Base-by-base conservation (phyloP, 2,113 vertebrate genomes). In the Rhipidura dahli region DNA sequence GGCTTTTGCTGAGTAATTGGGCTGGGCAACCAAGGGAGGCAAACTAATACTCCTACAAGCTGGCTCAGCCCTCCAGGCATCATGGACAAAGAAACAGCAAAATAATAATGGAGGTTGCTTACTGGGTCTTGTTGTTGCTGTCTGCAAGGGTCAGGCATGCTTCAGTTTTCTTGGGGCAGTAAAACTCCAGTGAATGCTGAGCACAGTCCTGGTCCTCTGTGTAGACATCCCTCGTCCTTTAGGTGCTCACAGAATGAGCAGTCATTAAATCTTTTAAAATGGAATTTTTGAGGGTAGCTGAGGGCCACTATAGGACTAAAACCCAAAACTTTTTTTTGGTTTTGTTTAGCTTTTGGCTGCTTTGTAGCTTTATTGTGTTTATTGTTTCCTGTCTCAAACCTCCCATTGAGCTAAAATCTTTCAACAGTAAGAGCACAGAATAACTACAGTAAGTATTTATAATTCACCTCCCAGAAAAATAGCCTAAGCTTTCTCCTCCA, bases 61-160 rank as follows among this genome's bases (percentile, higher is more conserved):
- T 83, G 82, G 53, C n/a, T 86, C 82, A 90, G 71, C 66, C 94
- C 75, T 90, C 40, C 66, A 56, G 89, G 94, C 81, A 95, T 37
- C 57, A 9, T 0, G 7, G 87, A 50, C 93, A 94, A 90, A 95
- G 70, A 57, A 72, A 76, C 11, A 82, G 44, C 49, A 47, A 27
- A 65, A 59, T 87, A 77, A 45, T 72, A 44, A 31, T 28, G 37
- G 63, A 47, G 45, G 45, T 76, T 92, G 20, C 78, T 89, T 70
- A 35, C 81, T 72, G 73, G 64, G 11, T 79, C 26, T 45, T 45
- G 60, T 83, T n/a, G 40, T 37, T 81, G 65, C 83, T 61, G 37
- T 53, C 78, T 91, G n/a, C 70, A 72, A 65, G 66, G 61, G 42
- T 31, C 61, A 88, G 73, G 81, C 91, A 8, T 50, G 73, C 80